phyloP scores from a whole-genome alignment of 2,113 vertebrate genomes.

The Catagonus wagneri region DNA sequence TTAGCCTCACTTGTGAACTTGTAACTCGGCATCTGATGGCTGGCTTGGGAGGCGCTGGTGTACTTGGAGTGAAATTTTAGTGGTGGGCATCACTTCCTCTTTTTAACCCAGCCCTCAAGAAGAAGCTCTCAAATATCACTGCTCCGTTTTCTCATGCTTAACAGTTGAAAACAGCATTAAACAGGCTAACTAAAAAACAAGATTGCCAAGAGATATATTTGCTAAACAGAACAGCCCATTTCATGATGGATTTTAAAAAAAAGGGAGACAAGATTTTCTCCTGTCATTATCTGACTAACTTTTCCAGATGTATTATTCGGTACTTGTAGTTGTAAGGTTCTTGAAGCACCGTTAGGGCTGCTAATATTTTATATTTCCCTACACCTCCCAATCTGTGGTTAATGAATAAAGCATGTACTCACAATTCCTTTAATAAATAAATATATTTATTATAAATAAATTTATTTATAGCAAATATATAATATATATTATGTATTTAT shows the following conservation, averaged over 20 bases:
- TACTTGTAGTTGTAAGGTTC: neutral
- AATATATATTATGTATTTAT: too few species aligned
- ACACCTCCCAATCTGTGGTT: neutral
- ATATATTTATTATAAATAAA: too few species aligned
- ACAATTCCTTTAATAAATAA: neutral
- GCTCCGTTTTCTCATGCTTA: too few species aligned
- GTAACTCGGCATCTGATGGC: neutral
- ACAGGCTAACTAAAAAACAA: neutral
- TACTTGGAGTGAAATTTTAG: neutral
- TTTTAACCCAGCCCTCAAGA: neutral
- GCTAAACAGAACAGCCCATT: neutral
- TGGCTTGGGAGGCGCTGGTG: neutral
- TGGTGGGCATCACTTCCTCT: neutral
- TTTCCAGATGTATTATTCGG: conserved; percentile 23
- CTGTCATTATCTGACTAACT: conserved; percentile 25
- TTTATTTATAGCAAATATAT: too few species aligned
- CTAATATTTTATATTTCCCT: conserved; percentile 3
- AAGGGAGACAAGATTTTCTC: neutral
- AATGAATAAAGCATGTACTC: conserved; percentile 19
- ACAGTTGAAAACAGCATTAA: conserved; percentile 4
- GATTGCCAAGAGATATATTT: conserved; percentile 12
- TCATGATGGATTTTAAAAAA: neutral
- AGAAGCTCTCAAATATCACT: neutral
- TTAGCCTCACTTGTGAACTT: neutral
- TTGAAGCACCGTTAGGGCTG: conserved; percentile 11